Conservation (phyloP, 2,888 invertebrate species). For the Lasioglossum malachurum region DNA sequence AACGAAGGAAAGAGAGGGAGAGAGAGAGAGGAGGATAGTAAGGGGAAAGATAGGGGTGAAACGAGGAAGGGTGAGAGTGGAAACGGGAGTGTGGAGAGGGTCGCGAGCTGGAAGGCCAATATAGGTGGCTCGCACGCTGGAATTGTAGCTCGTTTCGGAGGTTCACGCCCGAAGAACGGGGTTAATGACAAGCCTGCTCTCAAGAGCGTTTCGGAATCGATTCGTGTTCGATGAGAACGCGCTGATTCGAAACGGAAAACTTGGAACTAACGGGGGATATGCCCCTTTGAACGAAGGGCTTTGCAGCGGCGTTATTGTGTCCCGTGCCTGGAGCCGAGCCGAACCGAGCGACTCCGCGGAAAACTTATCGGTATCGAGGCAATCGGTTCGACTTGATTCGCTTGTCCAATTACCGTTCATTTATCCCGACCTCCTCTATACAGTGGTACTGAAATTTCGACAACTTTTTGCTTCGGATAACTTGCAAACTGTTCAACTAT, state of each 20-base stretch:
- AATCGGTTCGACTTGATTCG: constrained; percentile 11
- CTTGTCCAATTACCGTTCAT: constrained; percentile 36
- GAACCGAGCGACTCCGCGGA: background rate
- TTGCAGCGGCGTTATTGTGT: constrained; percentile 42
- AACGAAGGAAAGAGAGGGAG: background rate
- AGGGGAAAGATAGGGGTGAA: constrained; percentile 1
- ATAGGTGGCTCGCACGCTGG: constrained; percentile 53
- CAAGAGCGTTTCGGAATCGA: constrained; percentile 66
- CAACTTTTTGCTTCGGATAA: background rate
- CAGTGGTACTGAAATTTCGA: background rate
- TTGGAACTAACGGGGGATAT: constrained; percentile 48
- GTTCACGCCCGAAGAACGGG: constrained; percentile 69
- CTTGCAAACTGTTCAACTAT: background rate
- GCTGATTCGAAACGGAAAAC: constrained; percentile 65
- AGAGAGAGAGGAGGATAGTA: background rate
- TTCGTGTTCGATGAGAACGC: constrained; percentile 61
- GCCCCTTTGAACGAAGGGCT: constrained; percentile 41
- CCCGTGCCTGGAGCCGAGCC: background rate
- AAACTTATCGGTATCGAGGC: constrained; percentile 31
- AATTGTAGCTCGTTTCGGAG: constrained; percentile 64
- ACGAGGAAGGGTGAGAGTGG: constrained; percentile 10
- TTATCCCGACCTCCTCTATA: background rate
- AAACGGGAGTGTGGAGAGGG: constrained; percentile 20
- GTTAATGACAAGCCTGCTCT: constrained; percentile 68
- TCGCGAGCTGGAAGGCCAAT: constrained; percentile 56